Evolutionary conservation across 64 coral and sea anemone species (phyloP).

Genomic region (Cladopsammia gracilis): DNA sequence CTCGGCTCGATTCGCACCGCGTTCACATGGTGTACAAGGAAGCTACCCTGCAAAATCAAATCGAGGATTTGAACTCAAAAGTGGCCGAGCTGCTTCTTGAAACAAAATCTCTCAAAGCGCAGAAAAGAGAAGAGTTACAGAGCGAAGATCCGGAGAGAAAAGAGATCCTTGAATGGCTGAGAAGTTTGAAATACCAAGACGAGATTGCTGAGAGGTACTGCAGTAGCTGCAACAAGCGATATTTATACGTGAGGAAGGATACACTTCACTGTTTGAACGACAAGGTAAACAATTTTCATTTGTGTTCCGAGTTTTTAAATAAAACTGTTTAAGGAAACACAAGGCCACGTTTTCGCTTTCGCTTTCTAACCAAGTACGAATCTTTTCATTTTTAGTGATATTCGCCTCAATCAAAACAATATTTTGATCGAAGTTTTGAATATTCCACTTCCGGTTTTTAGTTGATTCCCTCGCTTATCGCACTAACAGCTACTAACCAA

Average conservation of each 20-base stretch:
- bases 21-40: constrained; percentile 96
- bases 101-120: constrained; percentile 70
- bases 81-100: constrained; percentile 78
- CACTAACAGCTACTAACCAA: too few relatives aligned
- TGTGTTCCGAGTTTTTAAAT: not conserved
- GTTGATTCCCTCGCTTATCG: too few relatives aligned
- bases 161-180: constrained; percentile 85
- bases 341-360: too few relatives aligned
- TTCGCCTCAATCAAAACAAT: too few relatives aligned
- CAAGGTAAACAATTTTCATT: constrained; percentile 29
- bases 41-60: constrained; percentile 87
- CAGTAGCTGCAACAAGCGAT: constrained; percentile 86
- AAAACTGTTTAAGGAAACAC: too few relatives aligned
- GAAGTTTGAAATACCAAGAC: constrained; percentile 91
- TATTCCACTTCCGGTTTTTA: too few relatives aligned
- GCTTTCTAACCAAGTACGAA: too few relatives aligned
- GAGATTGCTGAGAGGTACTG: constrained; percentile 92
- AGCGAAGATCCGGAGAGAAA: constrained; percentile 59
- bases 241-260: constrained; percentile 86
- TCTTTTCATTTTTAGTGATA: too few relatives aligned
- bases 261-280: constrained; percentile 88
- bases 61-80: constrained; percentile 82
- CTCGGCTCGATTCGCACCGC: constrained; percentile 82
- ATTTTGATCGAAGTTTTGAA: too few relatives aligned
- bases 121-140: constrained; percentile 52